Evolutionary conservation across 2,888 invertebrate genomes (phyloP).

Genomic region (Drosophila falleni): DNA sequence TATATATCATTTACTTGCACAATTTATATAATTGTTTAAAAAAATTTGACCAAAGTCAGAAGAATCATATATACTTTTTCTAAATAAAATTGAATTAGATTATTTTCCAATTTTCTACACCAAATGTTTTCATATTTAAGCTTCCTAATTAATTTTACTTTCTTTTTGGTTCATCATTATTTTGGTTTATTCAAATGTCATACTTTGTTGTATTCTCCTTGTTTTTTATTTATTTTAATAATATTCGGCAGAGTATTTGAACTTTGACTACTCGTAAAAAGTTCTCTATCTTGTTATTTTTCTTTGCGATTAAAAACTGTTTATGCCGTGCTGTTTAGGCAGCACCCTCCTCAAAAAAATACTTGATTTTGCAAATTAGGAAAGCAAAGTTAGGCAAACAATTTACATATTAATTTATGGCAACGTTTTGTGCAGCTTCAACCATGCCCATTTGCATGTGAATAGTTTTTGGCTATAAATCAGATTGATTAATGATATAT

Average conservation of each 20-base stretch:
- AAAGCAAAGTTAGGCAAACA: conserved; percentile 24
- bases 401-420: conserved; percentile 58
- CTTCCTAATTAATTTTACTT: too few species aligned
- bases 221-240: background rate
- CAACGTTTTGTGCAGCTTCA: conserved; percentile 38
- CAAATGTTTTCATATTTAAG: too few species aligned
- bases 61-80: too few species aligned
- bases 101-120: too few species aligned
- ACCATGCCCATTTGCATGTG: conserved; percentile 41
- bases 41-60: too few species aligned
- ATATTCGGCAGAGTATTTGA: background rate
- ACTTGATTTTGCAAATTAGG: conserved; percentile 39
- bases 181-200: too few species aligned
- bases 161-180: too few species aligned
- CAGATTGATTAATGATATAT: conserved; percentile 65
- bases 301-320: conserved; percentile 23
- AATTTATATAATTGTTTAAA: too few species aligned
- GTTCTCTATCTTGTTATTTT: background rate
- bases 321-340: conserved; percentile 25
- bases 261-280: background rate
- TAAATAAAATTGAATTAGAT: too few species aligned
- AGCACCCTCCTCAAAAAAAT: conserved; percentile 16
- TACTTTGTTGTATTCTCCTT: background rate
- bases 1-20: too few species aligned
- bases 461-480: conserved; percentile 59